Evolutionary conservation across 2,113 vertebrate genomes (phyloP).

Genomic region (Ifrita kowaldi): DNA sequence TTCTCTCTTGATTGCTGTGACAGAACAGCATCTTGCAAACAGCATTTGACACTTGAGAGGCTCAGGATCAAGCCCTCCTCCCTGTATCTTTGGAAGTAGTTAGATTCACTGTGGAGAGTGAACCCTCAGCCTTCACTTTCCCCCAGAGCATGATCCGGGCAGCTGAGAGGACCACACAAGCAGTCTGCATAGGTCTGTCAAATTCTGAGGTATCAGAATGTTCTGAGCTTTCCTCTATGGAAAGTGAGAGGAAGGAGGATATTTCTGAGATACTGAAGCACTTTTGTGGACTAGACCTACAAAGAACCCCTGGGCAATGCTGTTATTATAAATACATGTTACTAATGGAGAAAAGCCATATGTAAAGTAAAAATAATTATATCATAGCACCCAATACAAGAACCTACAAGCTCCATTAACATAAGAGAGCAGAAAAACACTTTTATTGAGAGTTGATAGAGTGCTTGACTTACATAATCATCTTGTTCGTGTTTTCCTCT

Average conservation of each 20-base stretch:
- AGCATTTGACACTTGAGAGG: background rate
- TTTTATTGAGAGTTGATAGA: background rate
- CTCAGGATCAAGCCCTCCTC: background rate
- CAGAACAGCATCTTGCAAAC: background rate
- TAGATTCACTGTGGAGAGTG: background rate
- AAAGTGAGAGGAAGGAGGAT: background rate
- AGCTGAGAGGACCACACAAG: background rate
- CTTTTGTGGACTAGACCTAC: background rate
- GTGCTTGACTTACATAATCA: background rate
- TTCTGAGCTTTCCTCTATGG: background rate
- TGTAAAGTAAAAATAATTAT: background rate
- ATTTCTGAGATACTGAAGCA: background rate
- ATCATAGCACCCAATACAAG: background rate
- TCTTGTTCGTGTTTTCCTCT: background rate
- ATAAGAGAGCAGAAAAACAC: background rate
- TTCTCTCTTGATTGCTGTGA: background rate
- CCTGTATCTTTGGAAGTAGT: background rate
- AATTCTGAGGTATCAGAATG: background rate
- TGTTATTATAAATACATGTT: background rate
- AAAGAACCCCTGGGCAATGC: background rate
- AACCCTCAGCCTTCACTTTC: background rate
- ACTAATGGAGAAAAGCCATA: background rate
- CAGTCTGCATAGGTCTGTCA: background rate
- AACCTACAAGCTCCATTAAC: background rate
- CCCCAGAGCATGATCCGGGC: background rate